Evolutionary conservation across 2,113 vertebrate species (phyloP).

Genomic region (Merops nubicus): DNA sequence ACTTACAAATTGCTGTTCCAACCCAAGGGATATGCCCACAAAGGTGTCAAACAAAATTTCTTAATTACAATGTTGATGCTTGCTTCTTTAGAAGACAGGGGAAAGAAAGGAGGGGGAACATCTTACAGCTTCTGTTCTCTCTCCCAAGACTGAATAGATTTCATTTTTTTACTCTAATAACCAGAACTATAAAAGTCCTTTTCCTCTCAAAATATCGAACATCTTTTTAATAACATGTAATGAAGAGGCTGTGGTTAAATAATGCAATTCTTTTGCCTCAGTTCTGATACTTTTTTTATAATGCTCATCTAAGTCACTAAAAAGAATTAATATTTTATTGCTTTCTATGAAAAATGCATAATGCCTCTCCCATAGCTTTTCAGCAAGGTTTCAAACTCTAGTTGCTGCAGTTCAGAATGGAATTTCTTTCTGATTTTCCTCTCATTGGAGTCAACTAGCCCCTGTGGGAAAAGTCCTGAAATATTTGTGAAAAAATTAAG

Average conservation of each 20-base stretch:
- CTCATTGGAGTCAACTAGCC: not conserved
- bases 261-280: slow-evolving; percentile 28
- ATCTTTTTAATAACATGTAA: slow-evolving; percentile 37
- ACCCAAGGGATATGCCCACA: not conserved
- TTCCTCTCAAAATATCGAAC: slow-evolving; percentile 2
- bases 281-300: slow-evolving; percentile 11
- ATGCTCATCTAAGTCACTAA: slow-evolving; percentile 46
- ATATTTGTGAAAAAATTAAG: not conserved
- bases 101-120: not conserved
- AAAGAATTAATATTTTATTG: slow-evolving; percentile 68
- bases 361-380: slow-evolving; percentile 8
- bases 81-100: not conserved
- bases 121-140: not conserved
- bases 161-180: slow-evolving; percentile 18
- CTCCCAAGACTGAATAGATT: not conserved
- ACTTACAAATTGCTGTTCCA: not conserved
- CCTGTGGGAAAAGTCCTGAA: not conserved
- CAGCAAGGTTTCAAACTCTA: not conserved
- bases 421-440: not conserved
- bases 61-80: not conserved
- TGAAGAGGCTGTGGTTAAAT: slow-evolving; percentile 56
- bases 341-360: slow-evolving; percentile 68
- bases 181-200: slow-evolving; percentile 2
- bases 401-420: not conserved
- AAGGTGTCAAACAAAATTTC: not conserved